Evolutionary conservation across 2,888 invertebrate genomes (phyloP).

Genomic region (Apamea anceps): DNA sequence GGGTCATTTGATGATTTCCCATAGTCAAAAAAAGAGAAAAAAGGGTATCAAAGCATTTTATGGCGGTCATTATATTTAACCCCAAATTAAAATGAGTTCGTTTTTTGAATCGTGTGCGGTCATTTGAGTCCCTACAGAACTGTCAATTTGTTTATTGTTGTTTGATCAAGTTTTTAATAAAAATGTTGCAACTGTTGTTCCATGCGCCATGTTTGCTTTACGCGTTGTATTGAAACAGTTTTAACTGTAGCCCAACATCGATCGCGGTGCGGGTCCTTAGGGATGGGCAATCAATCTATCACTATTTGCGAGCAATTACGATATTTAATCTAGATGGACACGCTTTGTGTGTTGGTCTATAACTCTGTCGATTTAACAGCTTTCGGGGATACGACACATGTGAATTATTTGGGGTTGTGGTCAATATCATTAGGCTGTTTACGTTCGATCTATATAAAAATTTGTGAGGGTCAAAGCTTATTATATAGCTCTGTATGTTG

Average conservation of each 20-base stretch:
- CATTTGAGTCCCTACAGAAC: neutral
- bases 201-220: slow-evolving; percentile 10
- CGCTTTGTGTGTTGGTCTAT: slow-evolving; percentile 33
- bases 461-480: too few relatives aligned
- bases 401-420: slow-evolving; percentile 33
- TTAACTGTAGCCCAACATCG: slow-evolving; percentile 26
- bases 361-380: slow-evolving; percentile 46
- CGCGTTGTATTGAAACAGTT: slow-evolving; percentile 21
- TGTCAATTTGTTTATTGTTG: slow-evolving; percentile 5
- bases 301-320: slow-evolving; percentile 55
- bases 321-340: slow-evolving; percentile 54
- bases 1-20: too few relatives aligned
- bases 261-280: slow-evolving; percentile 24
- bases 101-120: neutral
- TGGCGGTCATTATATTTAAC: too few relatives aligned
- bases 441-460: slow-evolving; percentile 17
- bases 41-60: too few relatives aligned
- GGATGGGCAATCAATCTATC: slow-evolving; percentile 49
- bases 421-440: slow-evolving; percentile 31
- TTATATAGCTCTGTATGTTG: neutral
- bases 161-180: slow-evolving; percentile 3
- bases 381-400: slow-evolving; percentile 38
- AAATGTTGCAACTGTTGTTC: neutral
- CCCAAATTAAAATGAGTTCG: neutral
- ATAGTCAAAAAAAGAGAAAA: too few relatives aligned